Conservation (phyloP, 92 coral and sea anemone genomes). For the Umimayanthus chanpuru region DNA sequence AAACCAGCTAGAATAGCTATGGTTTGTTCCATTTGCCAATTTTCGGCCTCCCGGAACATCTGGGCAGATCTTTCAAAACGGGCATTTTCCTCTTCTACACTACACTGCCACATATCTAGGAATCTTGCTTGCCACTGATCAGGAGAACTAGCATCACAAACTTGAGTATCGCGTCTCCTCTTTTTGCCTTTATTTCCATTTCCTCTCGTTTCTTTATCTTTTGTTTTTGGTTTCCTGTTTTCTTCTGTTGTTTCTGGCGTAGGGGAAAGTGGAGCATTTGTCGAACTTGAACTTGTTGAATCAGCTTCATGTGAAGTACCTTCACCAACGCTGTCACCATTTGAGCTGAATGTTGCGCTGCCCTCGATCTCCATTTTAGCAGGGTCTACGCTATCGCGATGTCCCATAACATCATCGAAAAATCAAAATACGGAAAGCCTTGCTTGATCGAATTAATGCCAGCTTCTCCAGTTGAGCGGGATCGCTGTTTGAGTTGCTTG, state of each 20-base stretch:
- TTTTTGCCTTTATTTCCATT: slow-evolving; percentile 14
- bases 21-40: slow-evolving; percentile 43
- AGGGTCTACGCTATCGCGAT: slow-evolving; percentile 57
- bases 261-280: slow-evolving; percentile 19
- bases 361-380: slow-evolving; percentile 62
- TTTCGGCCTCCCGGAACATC: slow-evolving; percentile 37
- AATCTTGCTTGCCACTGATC: slow-evolving; percentile 22
- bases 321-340: slow-evolving; percentile 22
- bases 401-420: slow-evolving; percentile 51
- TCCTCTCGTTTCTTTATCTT: slow-evolving; percentile 19
- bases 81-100: slow-evolving; percentile 29
- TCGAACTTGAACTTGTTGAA: slow-evolving; percentile 8
- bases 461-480: slow-evolving; percentile 58
- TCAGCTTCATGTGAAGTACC: slow-evolving; percentile 17
- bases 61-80: slow-evolving; percentile 23
- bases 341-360: slow-evolving; percentile 33
- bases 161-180: slow-evolving; percentile 15
- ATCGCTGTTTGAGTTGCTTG: slow-evolving; percentile 46
- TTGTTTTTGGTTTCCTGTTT: neutral
- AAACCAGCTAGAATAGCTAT: slow-evolving; percentile 42
- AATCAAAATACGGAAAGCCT: slow-evolving; percentile 49
- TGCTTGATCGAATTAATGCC: slow-evolving; percentile 56
- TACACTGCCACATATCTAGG: slow-evolving; percentile 5
- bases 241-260: slow-evolving; percentile 9
- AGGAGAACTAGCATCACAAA: slow-evolving; percentile 21